Evolutionary conservation across 2,113 vertebrate species (phyloP), one percentile per base, ranked within the genome.

Genomic region (Tricholaema leucomelas): DNA sequence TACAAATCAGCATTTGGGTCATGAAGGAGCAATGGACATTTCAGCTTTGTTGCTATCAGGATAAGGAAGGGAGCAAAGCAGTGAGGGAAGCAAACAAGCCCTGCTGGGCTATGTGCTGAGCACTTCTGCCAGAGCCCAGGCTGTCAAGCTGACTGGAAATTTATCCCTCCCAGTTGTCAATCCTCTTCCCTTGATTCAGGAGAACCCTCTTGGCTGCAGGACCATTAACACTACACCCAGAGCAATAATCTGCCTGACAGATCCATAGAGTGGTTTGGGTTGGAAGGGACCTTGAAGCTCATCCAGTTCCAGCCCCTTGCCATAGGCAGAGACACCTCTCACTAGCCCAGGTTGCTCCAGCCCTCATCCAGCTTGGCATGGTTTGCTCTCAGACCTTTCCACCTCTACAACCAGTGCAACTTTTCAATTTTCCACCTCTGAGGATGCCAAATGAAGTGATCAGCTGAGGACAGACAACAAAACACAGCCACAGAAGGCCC

Each of bases 341-440:
- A 44, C 16, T 44, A 44, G 17, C 42, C 42, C 42, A 44, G 42
- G 42, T 44, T 44, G 16, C 42, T 44, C 42, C 42, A 44, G 42
- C 42, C 16, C 42, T 44, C 15, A 44, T 44, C 42, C 42, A 44
- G 42, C 17, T 16, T 44, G 42, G 40, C 40, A 40, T 40, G 40
- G 42, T 44, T 44, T 44, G 15, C 27, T n/a, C 12, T 18, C 20
- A 1, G 5, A 25, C 54, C 8, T 15, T 28, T 28, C 60, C 55
- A 9, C 10, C 27, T 12, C 2, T 2, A 36, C 10, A 16, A 5
- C 8, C 19, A 10, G 3, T 19, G 20, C 2, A 17, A 40, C 12
- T 17, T 19, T 5, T 8, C 10, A 3, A 0, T 2, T 82, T 40
- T 8, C 10, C 36, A 11, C 35, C 33, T 17, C 3, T 9, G 30